These are phyloP conservation scores for Dissostichus mawsoni DNA, from an alignment of 2,113 vertebrate genomes.

Conservation along the genomic window DNA sequence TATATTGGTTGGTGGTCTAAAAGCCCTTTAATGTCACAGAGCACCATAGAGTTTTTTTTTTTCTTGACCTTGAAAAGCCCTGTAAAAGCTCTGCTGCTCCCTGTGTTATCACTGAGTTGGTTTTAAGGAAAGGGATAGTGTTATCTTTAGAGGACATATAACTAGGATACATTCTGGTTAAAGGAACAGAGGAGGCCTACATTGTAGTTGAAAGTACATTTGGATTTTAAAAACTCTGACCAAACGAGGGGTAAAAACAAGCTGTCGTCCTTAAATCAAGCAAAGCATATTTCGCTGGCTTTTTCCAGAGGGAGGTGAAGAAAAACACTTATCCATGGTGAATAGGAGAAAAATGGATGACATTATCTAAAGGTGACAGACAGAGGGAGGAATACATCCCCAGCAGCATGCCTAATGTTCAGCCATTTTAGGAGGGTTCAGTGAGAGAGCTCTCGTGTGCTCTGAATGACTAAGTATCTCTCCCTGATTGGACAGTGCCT, in stretches of 20 bases:
- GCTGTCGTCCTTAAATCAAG: conserved; percentile 31
- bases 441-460: conserved; percentile 77
- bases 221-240: conserved; percentile 39
- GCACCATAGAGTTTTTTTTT: conserved; percentile 35
- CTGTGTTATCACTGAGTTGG: conserved; percentile 47
- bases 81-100: conserved; percentile 29
- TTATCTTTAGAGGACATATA: conserved; percentile 34
- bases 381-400: conserved; percentile 66
- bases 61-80: conserved; percentile 65
- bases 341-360: conserved; percentile 68
- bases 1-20: conserved; percentile 49
- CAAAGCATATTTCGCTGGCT: conserved; percentile 10
- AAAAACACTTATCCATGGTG: conserved; percentile 21
- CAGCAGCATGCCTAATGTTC: conserved; percentile 77
- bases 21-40: conserved; percentile 49
- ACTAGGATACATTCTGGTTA: conserved; percentile 34
- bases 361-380: conserved; percentile 79
- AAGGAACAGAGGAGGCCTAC: conserved; percentile 19
- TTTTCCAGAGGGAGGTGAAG: conserved; percentile 16
- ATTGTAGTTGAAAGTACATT: conserved; percentile 28
- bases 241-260: conserved; percentile 40
- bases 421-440: conserved; percentile 82
- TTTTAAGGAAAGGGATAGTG: conserved; percentile 26
- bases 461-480: conserved; percentile 79
- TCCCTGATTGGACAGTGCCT: conserved; percentile 73